Evolutionary conservation across 35 echinoderm and acorn worm genomes (phyloP), one percentile per base, ranked within the genome.

Genomic region (Heliocidaris erythrogramma): DNA sequence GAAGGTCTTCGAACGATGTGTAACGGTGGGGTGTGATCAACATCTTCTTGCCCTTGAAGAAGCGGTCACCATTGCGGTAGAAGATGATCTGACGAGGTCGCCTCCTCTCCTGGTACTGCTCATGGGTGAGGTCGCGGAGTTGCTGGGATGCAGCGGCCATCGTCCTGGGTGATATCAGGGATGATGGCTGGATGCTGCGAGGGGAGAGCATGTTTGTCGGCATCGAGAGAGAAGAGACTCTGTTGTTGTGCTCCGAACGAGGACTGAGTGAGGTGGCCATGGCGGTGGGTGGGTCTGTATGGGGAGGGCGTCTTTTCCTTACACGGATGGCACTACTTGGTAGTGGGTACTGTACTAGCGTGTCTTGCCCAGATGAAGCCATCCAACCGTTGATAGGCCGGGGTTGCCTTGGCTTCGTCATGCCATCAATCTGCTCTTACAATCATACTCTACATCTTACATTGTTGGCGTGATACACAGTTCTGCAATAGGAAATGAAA

Each of bases 11-110:
- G 86, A 97, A 96, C 7, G 96, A 90, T 13, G 96, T 32, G 60
- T 97, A 99, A 1, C 96, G 93, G 48, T 99, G 97, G 7, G 98
- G 98, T 17, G 96, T 97, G 13, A 99, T 97, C 59, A 95, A 88
- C 32, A 99, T 59, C 61, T 96, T 95, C 94, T 99, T 99, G 30
- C 98, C 98, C 93, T 94, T 94, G 93, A 95, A 99, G 95, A 95
- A 99, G 13, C 93, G 88, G 94, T 99, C 98, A 42, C 98, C 98
- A 48, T 99, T 99, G 56, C 98, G 97, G 86, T 96, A 99, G 65
- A 99, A 99, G 48, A 94, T 85, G 31, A 99, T 94, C 30, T 99
- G 94, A 30, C 96, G 92, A 0, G 97, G 95, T 42, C 95, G 85
- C 9, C 95, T 88, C 94, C 92, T 21, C 49, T 90, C 94, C 52